Evolutionary conservation across 2,113 vertebrate species (phyloP).

Genomic region (Colinus virginianus): DNA sequence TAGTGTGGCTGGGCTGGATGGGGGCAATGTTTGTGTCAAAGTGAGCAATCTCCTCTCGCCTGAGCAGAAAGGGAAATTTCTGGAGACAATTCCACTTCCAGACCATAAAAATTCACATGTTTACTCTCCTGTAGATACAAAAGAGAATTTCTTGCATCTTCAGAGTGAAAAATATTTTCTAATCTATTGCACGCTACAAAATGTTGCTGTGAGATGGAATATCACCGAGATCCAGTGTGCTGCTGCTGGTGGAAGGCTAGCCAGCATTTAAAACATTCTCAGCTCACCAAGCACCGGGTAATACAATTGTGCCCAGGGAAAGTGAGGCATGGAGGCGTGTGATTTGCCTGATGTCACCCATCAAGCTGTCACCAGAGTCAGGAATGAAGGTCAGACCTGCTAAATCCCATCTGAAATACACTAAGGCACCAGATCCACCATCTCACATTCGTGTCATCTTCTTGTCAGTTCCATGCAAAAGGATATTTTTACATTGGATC

Average conservation of each 20-base stretch:
- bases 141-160: not conserved
- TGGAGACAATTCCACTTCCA: not conserved
- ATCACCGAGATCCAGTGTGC: not conserved
- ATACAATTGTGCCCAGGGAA: not conserved
- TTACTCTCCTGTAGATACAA: not conserved
- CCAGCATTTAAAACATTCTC: not conserved
- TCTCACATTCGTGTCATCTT: not conserved
- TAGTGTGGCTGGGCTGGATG: not conserved
- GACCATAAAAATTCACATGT: not conserved
- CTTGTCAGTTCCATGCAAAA: not conserved
- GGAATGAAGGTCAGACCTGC: not conserved
- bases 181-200: not conserved
- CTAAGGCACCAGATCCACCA: not conserved
- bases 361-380: not conserved
- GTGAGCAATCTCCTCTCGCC: not conserved
- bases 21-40: not conserved
- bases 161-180: not conserved
- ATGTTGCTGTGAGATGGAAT: fast-evolving
- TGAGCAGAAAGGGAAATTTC: not conserved
- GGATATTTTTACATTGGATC: not conserved
- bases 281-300: not conserved
- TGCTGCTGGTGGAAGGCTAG: not conserved
- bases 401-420: not conserved
- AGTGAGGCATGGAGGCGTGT: not conserved
- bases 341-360: not conserved